A percentile compares a stretch with the other conserved stretches of the same genome.
phyloP scores from a whole-genome alignment of 2,888 invertebrate species.

The Ectemnius cavifrons region DNA sequence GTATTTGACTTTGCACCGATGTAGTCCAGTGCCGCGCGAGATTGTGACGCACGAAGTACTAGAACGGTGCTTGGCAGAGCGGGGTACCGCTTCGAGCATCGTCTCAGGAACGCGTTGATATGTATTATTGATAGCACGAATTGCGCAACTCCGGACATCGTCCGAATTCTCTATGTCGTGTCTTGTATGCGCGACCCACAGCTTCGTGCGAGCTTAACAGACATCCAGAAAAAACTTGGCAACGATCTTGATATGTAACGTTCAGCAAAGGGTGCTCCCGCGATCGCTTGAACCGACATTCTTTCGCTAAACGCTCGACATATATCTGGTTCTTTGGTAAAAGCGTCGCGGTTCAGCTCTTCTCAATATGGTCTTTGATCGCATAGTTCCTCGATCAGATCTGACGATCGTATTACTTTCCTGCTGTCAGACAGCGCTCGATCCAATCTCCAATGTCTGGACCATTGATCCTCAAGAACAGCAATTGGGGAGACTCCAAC shows the following conservation, averaged over 20 bases:
- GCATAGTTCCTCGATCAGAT: not conserved
- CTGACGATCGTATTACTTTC: not conserved
- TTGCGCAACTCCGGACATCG: constrained; percentile 39
- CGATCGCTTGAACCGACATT: constrained; percentile 27
- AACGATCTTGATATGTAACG: constrained; percentile 72
- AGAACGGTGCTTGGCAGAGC: constrained; percentile 18
- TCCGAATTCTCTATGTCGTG: constrained; percentile 45
- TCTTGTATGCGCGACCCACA: constrained; percentile 46
- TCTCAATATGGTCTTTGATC: constrained; percentile 1
- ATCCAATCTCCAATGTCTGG: too few species aligned
- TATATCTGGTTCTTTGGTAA: constrained; percentile 1
- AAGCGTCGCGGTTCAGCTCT: not conserved
- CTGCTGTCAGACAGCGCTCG: too few species aligned
- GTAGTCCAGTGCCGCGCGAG: constrained; percentile 9
- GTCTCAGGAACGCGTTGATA: constrained; percentile 61
- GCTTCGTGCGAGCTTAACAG: constrained; percentile 47
- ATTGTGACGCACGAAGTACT: constrained; percentile 41
- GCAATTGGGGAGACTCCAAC: too few species aligned
- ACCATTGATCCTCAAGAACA: too few species aligned
- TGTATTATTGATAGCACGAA: constrained; percentile 55
- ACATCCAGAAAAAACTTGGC: constrained; percentile 67
- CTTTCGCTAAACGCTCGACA: not conserved
- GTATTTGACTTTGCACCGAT: too few species aligned
- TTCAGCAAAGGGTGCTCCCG: constrained; percentile 66
- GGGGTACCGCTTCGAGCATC: constrained; percentile 29